phyloP scores from a whole-genome alignment of 1,140 invertebrate genomes.

The Heliconius hermathena region DNA sequence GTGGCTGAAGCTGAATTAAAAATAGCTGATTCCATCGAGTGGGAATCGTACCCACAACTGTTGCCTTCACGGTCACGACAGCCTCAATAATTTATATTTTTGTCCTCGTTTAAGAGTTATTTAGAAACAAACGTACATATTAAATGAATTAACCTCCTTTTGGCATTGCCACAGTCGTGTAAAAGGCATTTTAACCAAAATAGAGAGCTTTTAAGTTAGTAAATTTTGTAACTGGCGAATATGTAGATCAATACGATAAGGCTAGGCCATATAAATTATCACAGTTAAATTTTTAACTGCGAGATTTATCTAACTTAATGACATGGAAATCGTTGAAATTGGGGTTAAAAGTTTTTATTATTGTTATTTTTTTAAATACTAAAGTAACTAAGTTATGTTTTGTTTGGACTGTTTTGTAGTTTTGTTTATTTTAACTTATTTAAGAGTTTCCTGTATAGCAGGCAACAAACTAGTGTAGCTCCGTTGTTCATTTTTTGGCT shows the following conservation, averaged over 20 bases:
- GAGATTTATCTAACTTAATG: conserved; percentile 13
- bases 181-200: background rate
- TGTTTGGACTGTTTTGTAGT: background rate
- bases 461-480: too few species aligned
- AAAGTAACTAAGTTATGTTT: background rate
- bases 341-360: conserved; percentile 8
- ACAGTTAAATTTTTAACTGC: conserved; percentile 14
- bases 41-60: background rate
- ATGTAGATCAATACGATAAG: conserved; percentile 12
- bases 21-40: background rate
- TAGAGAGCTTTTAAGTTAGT: conserved; percentile 6
- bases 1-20: background rate
- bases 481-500: too few species aligned
- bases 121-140: too few species aligned
- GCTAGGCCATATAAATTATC: conserved; percentile 9
- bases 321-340: conserved; percentile 12
- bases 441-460: too few species aligned
- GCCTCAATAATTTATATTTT: too few species aligned
- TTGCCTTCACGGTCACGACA: too few species aligned
- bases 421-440: background rate
- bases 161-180: background rate
- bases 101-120: too few species aligned
- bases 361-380: background rate
- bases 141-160: background rate
- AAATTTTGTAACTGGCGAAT: conserved; percentile 5